Evolutionary conservation across 1,140 invertebrate genomes (phyloP).

Genomic region (Drosophila kanapiae): DNA sequence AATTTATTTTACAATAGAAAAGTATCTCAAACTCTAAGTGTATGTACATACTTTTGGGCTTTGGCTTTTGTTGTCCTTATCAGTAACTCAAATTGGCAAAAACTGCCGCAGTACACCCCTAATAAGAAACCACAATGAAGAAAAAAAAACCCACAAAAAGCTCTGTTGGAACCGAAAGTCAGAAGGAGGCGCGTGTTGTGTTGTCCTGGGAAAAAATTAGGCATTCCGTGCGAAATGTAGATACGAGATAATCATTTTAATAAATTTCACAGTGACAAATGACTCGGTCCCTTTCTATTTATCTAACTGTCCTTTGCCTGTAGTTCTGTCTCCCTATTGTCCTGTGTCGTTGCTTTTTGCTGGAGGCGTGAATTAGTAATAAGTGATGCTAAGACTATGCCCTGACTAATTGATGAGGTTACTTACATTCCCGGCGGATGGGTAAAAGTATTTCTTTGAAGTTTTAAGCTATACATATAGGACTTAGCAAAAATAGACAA

Average conservation of each 20-base stretch:
- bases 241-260: slow-evolving; percentile 83
- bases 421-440: background rate
- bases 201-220: slow-evolving; percentile 62
- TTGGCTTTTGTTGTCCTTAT: slow-evolving; percentile 16
- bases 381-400: slow-evolving; percentile 35
- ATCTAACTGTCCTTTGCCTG: background rate
- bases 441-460: background rate
- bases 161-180: background rate
- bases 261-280: slow-evolving; percentile 83
- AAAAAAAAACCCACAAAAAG: slow-evolving; percentile 10
- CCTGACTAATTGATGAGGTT: slow-evolving; percentile 52
- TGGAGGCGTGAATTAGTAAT: slow-evolving; percentile 74
- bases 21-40: background rate
- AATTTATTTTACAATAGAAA: background rate
- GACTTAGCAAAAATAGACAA: no score
- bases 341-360: slow-evolving; percentile 10
- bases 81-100: slow-evolving; percentile 42
- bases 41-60: slow-evolving; percentile 20
- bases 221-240: slow-evolving; percentile 81
- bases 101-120: slow-evolving; percentile 32
- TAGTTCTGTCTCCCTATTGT: slow-evolving; percentile 3
- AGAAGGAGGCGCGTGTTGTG: slow-evolving; percentile 16
- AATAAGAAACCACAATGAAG: slow-evolving; percentile 29
- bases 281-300: slow-evolving; percentile 43
- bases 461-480: background rate